Evolutionary conservation across 2,888 invertebrate species (phyloP), one percentile per base, ranked within the genome.

Genomic region (Hecatera dysodea): DNA sequence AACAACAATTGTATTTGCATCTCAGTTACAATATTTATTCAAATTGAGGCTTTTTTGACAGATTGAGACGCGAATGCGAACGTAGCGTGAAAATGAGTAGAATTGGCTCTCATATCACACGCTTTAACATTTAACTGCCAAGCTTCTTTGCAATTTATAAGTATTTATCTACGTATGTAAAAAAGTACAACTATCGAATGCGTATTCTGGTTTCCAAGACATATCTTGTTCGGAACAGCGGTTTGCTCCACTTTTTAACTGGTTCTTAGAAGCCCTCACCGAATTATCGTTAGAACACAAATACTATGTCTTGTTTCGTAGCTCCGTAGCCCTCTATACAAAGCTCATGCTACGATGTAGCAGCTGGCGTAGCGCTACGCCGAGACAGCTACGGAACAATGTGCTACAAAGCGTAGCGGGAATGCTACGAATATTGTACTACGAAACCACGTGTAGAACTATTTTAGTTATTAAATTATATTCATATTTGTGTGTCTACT

Each of bases 401-500:
- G 33, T 55, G 65, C 53, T 78, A 78, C 62, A 61, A 66, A 57
- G 42, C 82, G 73, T 82, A 79, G 82, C 66, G 39, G 24, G 48
- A 50, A 17, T 50, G 39, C 74, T 78, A 66, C 71, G 64, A 61
- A 56, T 57, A 36, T 24, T 46, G 61, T 56, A 27, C 60, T 61
- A 56, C 65, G 22, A 2, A 69, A 70, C 36, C 29, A 27, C 48
- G 15, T 55, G 33, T 42, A 7, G 15, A 39, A 46, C 39, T 9
- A 50, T 69, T 42, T 68, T 6, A 19, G 39, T 50, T n/a, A 27
- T 44, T 12, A 44, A 46, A 53, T 44, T 12, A 44, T 39, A 53
- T 39, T 75, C n/a, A 75, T 46, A 66, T 46, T n/a, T 44, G 9
- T 12, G n/a, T 50, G 11, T 24, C 3, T 64, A 2, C 12, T 22